A percentile compares a stretch with the other conserved stretches of the same genome.
Conservation (phyloP, 2,113 vertebrate genomes). For the Coturnix japonica region DNA sequence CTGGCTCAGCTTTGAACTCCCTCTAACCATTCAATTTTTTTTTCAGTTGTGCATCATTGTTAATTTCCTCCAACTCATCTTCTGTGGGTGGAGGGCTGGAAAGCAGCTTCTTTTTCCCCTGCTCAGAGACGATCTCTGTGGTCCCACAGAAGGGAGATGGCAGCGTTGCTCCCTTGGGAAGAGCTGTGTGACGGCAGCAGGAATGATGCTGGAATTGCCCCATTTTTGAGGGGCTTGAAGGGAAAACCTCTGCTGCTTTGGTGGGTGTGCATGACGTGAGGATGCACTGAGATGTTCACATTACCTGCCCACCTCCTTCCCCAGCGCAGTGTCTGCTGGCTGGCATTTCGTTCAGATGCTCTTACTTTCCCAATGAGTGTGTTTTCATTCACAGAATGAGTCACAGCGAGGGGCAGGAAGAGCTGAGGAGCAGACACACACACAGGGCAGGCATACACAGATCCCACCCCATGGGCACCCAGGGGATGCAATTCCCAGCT, state of each 20-base stretch:
- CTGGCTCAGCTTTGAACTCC: constrained; percentile 62
- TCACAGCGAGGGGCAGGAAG: neutral
- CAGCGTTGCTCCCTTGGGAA: neutral
- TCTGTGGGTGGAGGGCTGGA: constrained; percentile 11
- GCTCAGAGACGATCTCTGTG: neutral
- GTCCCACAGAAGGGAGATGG: neutral
- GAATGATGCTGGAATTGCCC: neutral
- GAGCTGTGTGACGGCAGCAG: neutral
- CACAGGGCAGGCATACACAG: too few relatives aligned
- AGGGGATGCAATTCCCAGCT: neutral
- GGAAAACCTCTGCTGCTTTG: neutral
- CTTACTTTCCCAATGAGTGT: neutral
- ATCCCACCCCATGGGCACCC: neutral
- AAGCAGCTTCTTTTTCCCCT: constrained; percentile 23
- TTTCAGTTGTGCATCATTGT: constrained; percentile 37
- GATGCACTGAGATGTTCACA: neutral
- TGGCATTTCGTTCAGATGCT: neutral
- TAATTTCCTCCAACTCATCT: constrained; percentile 63
- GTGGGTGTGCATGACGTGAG: neutral
- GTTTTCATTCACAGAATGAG: neutral
- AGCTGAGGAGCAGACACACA: neutral
- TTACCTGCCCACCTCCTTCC: neutral
- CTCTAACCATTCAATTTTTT: constrained; percentile 32
- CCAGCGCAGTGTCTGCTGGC: neutral
- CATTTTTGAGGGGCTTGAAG: neutral